Evolutionary conservation across 2,113 vertebrate genomes (phyloP), one percentile per base, ranked within the genome.

Genomic region (Numenius arquata): DNA sequence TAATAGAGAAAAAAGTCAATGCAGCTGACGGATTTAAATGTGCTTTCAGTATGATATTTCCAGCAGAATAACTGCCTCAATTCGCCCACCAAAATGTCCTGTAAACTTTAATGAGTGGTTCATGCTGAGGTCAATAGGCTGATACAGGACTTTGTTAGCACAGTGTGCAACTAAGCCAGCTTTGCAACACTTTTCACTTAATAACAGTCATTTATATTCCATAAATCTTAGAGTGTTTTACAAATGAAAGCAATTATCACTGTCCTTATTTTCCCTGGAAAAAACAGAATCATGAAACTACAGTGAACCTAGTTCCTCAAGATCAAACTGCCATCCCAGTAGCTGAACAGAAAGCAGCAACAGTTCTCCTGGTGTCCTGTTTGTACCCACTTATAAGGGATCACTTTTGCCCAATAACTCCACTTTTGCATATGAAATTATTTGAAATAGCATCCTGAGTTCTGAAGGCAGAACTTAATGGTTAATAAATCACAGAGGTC

Each of bases 91-190:
- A 90, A 92, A 90, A 94, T 65, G 47, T 89, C 92, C 72, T 81
- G 45, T 86, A 94, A 95, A 94, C 73, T 89, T 92, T 95, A 93
- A 95, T 81, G 72, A 92, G 85, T 62, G 43, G 79, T 94, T 92
- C 83, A 93, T 29, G 47, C 52, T n/a, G 52, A 72, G 85, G 88
- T 95, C 92, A 92, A 41, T 12, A 92, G 72, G 59, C 68, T 93
- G 90, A 96, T 90, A 84, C 0, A 1, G 47, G 73, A 95, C 65
- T 92, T 86, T 53, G 21, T 50, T 85, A 96, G 38, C 62, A 74
- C 43, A 92, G 25, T 45, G 22, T 56, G 50, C 66, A 90, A 72
- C 68, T 81, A 90, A 94, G 75, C 38, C 72, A 90, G 61, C 80
- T 90, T 93, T 92, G 90, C 66, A 96, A 83, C 65, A 87, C 73